Base-by-base conservation (phyloP, 1,140 invertebrate species). In the Brachionus rubens region DNA sequence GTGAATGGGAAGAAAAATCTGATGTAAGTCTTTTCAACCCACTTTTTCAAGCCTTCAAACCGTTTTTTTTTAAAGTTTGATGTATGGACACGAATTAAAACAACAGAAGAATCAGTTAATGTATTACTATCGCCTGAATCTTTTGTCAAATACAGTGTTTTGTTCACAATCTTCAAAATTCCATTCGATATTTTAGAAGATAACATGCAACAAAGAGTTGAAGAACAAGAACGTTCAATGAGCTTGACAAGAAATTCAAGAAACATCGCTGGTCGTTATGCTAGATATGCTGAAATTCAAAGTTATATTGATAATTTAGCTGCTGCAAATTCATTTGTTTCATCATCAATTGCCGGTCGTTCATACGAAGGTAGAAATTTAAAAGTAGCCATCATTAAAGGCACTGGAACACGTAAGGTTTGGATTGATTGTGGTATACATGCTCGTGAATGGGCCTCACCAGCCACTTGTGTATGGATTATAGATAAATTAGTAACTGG, bases 391-490 rank as follows among this genome's bases (percentile, higher is more conserved):
- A 19, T 72, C 7, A 33, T 72, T 12, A 72, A 50, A 41, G 26
- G 19, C 16, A 33, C 28, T 33, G 50, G 68, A 12, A 48, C 19
- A 7, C 19, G 68, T 7, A 72, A 72, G 19, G 36, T 72, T 9
- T 72, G 68, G 68, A 48, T 72, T 40, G 46, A 70, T 10, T 75
- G 72, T 59, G 72, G 72, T 46, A 75, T 75, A 46, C 72, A 75
- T 16, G 72, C 72, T n/a, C 56, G 83, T 16, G 83, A 84, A 78
- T 84, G 83, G 83, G 80, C 84, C 7, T 80, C 81, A 3, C 82
- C 83, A 43, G 79, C 83, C 14, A 79, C 54, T n/a, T 59, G 54
- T 52, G 24, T 76, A 26, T 62, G 28, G 19, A 47, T 76, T 7
- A 62, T 76, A n/a, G 56, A 76, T 36, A 62, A 67, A 76, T 24